phyloP scores from a whole-genome alignment of 2,797 vertebrate species.

The Mormyrus proboscirostris region DNA sequence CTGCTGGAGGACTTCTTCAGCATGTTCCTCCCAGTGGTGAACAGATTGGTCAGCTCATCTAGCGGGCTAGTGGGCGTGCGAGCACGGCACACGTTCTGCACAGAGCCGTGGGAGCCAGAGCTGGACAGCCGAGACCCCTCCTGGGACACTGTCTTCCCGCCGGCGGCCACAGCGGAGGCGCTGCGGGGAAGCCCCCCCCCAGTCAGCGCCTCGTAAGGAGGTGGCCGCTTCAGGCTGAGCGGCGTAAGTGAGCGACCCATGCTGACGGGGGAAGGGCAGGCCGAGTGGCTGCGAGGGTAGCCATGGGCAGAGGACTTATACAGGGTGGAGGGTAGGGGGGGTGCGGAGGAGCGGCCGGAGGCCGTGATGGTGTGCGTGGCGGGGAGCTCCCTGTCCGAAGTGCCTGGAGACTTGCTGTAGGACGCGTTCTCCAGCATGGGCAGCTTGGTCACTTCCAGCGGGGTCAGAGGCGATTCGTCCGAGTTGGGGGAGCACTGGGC shows the following conservation, averaged over 20 bases:
- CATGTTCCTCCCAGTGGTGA: conserved; percentile 92
- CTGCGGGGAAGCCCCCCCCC: conserved; percentile 75
- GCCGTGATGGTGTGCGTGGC: conserved; percentile 76
- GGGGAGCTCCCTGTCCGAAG: conserved; percentile 72
- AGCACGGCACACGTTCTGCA: conserved; percentile 82
- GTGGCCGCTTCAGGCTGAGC: conserved; percentile 91
- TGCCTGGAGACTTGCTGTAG: conserved; percentile 77
- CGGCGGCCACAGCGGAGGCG: conserved; percentile 82
- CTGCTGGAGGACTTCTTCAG: conserved; percentile 90
- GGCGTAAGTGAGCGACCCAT: conserved; percentile 95
- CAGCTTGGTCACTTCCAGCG: conserved; percentile 85
- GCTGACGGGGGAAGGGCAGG: conserved; percentile 91
- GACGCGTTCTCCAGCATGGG: conserved; percentile 84
- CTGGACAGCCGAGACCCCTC: conserved; percentile 75
- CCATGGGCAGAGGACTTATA: conserved; percentile 86
- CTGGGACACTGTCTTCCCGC: conserved; percentile 76
- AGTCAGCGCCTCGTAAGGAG: conserved; percentile 83
- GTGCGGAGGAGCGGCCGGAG: conserved; percentile 83
- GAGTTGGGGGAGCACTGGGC: conserved; percentile 96
- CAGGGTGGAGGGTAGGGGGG: conserved; percentile 82
- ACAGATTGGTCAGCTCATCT: conserved; percentile 93
- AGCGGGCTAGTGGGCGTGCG: conserved; percentile 92
- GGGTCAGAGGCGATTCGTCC: conserved; percentile 93
- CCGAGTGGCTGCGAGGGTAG: conserved; percentile 90
- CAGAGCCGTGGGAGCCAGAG: conserved; percentile 67